Evolutionary conservation across 2,113 vertebrate genomes (phyloP), one percentile per base, ranked within the genome.

Genomic region (Aegypius monachus): DNA sequence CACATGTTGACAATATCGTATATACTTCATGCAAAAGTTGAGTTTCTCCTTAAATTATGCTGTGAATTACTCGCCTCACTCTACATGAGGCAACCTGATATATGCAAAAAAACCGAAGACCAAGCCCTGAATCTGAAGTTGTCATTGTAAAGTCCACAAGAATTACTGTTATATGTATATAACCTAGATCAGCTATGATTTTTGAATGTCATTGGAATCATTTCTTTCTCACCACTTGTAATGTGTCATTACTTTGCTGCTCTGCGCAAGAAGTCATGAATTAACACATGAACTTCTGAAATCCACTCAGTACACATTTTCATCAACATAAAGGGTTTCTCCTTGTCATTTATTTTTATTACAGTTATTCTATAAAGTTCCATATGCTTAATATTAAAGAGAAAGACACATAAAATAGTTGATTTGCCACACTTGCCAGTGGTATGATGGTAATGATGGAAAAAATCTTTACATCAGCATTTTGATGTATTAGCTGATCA

Each of bases 291-390:
- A 67, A 85, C n/a, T 86, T 75, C 62, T 55, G n/a, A 86, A 92
- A 93, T 62, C 5, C n/a, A 80, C 66, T 80, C 43, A 53, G 38
- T 42, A 75, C 4, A 43, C 17, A 5, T 79, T 94, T 93, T 93
- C 81, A 80, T 40, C 4, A 25, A 93, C 62, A 86, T 68, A 79
- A 91, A 91, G 38, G 38, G 7, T 17, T 63, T 92, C 84, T 81
- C 32, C 56, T 86, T 84, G 50, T 36, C 31, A 75, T 91, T 87
- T 95, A 75, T 79, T 93, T 94, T 94, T 91, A 92, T 94, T 91
- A 85, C 53, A 80, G 20, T 91, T 78, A 59, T 47, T 81, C 58
- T 77, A 80, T 82, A 88, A 96, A 90, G 77, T 83, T 81, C 40
- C 38, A 11, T 43, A 65, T 27, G 17, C 42, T 82, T 80, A 50